phyloP scores from a whole-genome alignment of 1,140 invertebrate genomes.

The Drosophila elegans region DNA sequence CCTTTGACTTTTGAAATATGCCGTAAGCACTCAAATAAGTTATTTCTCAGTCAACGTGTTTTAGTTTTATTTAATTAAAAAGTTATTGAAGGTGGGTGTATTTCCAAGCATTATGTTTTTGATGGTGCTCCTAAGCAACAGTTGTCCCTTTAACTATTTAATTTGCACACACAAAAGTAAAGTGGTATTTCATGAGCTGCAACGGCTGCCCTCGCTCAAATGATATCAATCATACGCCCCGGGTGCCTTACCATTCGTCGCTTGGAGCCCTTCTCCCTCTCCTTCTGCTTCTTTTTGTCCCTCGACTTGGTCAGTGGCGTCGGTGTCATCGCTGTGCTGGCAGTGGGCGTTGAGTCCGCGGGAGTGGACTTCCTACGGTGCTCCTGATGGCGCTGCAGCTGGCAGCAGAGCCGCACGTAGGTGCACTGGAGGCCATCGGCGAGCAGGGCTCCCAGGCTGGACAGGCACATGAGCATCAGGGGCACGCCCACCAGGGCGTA shows the following conservation, averaged over 20 bases:
- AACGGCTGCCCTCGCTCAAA: conserved; percentile 46
- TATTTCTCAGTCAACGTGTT: too few species aligned
- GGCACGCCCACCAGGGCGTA: conserved; percentile 95
- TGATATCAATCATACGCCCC: conserved; percentile 74
- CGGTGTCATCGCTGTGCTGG: conserved; percentile 18
- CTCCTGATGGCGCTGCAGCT: conserved; percentile 63
- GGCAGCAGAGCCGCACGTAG: conserved; percentile 89
- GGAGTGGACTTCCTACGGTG: conserved; percentile 14
- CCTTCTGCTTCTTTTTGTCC: conserved; percentile 12
- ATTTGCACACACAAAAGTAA: neutral
- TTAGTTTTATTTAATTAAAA: too few species aligned
- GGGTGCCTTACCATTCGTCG: conserved; percentile 58
- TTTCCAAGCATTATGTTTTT: too few species aligned
- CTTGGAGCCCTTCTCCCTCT: conserved; percentile 21
- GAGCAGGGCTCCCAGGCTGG: conserved; percentile 92
- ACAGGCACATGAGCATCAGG: conserved; percentile 93
- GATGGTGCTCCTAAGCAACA: too few species aligned
- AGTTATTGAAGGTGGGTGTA: too few species aligned
- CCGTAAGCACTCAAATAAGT: too few species aligned
- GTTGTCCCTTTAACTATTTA: too few species aligned
- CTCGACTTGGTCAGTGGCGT: conserved; percentile 16
- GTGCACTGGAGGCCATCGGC: conserved; percentile 90
- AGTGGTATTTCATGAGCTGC: neutral
- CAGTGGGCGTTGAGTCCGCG: conserved; percentile 11
- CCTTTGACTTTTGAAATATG: too few species aligned